Evolutionary conservation across 2,888 invertebrate genomes (phyloP), one percentile per base, ranked within the genome.

Genomic region (Apodemia hepburni): DNA sequence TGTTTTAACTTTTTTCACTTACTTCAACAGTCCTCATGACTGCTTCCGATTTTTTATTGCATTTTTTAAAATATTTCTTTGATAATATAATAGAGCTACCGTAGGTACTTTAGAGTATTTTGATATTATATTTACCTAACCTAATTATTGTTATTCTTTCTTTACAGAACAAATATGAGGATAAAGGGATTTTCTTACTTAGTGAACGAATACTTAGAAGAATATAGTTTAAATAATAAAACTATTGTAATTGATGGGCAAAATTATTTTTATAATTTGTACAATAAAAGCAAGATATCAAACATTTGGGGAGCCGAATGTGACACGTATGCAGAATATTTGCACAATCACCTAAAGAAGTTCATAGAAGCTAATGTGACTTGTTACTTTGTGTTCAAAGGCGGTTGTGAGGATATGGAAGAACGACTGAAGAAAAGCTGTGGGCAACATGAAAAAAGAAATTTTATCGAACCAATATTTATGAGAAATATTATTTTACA

Each of bases 211-310:
- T 33, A 62, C 12, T 27, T 64, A 6, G 7, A 58, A 49, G 29
- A 51, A 0, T 29, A 63, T 47, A 45, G 49, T 45, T 58, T 82
- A 15, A 72, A 69, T 33, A 63, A 80, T 38, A 69, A 72, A 42
- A 29, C 61, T 0, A 70, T 82, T 0, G 81, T 82, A 1, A 74
- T 81, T 2, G 82, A 82, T 42, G 82, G 70, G 0, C 75, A 77
- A 15, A 75, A 76, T 49, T 72, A 73, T 57, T 74, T 81, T 8
- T 73, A 74, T 58, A 0, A 60, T 0, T 59, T 68, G 6, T 81
- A 82, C 59, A 4, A 70, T 27, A 5, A 68, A 0, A 74, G 72
- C 42, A 18, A 22, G 0, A 42, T 78, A 0, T 70, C 69, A 0
- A 72, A 58, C 18, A 18, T 64, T 0, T 75, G 74, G 49, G 82